Percentiles rank a stretch among this genome's conserved stretches.
phyloP scores from a whole-genome alignment of 2,113 vertebrate genomes.

The Phoenicopterus ruber region DNA sequence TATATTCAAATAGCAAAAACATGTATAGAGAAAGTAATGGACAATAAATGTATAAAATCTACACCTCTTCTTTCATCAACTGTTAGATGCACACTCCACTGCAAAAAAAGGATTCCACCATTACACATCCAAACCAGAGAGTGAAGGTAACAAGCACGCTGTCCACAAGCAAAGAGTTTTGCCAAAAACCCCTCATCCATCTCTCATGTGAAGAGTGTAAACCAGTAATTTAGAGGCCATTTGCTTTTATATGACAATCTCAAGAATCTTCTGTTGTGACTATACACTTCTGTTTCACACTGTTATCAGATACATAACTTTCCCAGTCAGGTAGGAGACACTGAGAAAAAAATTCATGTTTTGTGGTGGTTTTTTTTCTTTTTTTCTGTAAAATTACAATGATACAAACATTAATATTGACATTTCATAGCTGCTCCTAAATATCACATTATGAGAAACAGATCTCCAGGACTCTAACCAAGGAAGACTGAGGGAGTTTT shows the following conservation, averaged over 20 bases:
- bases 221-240: slow-evolving; percentile 1
- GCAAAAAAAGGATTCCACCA: not conserved
- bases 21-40: not conserved
- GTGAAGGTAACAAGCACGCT: not conserved
- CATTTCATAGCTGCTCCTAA: slow-evolving; percentile 9
- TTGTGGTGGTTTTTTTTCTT: not conserved
- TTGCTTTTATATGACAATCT: slow-evolving; percentile 31
- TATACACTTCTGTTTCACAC: not conserved
- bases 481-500: not conserved
- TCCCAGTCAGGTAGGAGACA: slow-evolving; percentile 10
- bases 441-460: slow-evolving; percentile 25
- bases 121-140: not conserved
- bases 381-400: not conserved
- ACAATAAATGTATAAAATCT: not conserved
- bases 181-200: not conserved
- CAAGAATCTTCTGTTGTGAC: not conserved
- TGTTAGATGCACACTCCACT: not conserved
- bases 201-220: not conserved
- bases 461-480: not conserved
- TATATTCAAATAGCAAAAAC: not conserved
- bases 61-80: slow-evolving; percentile 23
- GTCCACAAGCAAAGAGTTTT: not conserved
- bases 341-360: not conserved
- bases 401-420: slow-evolving; percentile 5
- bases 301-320: slow-evolving; percentile 2